Percentiles rank a stretch among this genome's conserved stretches.
These are phyloP conservation scores for Fratercula arctica DNA, from an alignment of 2,797 vertebrate genomes.

Conservation along the genomic window DNA sequence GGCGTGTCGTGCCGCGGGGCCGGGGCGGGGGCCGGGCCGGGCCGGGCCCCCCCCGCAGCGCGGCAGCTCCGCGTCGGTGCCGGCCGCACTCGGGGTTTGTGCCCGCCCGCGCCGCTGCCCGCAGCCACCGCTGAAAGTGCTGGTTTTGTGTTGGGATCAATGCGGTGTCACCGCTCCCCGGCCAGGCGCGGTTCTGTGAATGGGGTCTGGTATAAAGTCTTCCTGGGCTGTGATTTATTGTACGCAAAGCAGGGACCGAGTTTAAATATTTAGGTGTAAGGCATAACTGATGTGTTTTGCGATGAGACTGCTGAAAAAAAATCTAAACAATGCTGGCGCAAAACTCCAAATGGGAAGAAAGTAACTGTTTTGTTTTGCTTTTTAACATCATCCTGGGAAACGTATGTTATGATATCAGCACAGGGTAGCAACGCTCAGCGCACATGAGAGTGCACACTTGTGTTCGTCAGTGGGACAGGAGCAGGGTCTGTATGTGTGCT, in stretches of 20 bases:
- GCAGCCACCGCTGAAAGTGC: neutral
- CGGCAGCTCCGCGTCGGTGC: too few relatives aligned
- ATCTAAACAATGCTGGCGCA: neutral
- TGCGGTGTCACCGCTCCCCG: accelerated
- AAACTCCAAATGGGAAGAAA: neutral
- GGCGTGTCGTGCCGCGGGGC: too few relatives aligned
- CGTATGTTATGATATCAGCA: neutral
- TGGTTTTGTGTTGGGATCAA: neutral
- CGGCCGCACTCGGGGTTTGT: too few relatives aligned
- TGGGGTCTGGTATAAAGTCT: neutral
- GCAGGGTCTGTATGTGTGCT: neutral
- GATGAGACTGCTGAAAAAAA: neutral
- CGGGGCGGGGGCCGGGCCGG: too few relatives aligned
- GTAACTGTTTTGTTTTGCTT: neutral
- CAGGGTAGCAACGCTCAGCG: accelerated
- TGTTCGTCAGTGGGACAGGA: neutral
- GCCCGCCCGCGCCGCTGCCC: too few relatives aligned
- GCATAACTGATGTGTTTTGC: neutral
- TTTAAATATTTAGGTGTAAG: neutral
- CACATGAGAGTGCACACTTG: accelerated
- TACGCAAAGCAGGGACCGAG: neutral
- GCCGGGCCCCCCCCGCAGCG: too few relatives aligned
- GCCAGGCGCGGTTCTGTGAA: neutral
- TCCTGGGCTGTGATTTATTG: conserved; percentile 9
- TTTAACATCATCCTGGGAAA: neutral